A percentile compares a stretch with the other conserved stretches of the same genome.
Evolutionary conservation across 53 echinoderm and acorn worm genomes (phyloP).

Genomic region (Holothuria scabra): DNA sequence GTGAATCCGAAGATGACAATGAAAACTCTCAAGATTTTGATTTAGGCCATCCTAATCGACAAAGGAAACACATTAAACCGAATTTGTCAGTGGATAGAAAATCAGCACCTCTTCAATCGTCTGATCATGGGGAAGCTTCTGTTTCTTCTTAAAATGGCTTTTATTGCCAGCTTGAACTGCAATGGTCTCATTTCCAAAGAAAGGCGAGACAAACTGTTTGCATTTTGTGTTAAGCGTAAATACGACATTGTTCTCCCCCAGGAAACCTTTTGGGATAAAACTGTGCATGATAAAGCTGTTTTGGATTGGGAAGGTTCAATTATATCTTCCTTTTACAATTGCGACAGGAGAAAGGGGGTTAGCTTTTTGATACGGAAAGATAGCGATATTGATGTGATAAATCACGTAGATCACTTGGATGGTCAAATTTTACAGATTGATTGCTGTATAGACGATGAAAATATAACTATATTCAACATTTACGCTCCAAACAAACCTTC

Average conservation of each 20-base stretch:
- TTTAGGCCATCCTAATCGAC: background rate
- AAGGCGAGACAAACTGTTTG: background rate
- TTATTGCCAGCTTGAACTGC: too few relatives aligned
- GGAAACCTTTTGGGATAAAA: background rate
- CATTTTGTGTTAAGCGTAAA: too few relatives aligned
- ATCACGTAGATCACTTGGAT: background rate
- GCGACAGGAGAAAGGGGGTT: background rate
- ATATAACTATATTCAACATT: background rate
- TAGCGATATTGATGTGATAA: background rate
- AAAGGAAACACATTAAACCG: background rate
- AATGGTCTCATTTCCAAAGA: background rate
- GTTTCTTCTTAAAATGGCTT: background rate
- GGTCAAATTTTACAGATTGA: background rate
- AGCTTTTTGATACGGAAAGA: background rate
- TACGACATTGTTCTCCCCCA: background rate
- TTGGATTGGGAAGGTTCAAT: background rate
- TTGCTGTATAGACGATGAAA: background rate
- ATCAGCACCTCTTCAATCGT: background rate
- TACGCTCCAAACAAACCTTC: conserved; percentile 10
- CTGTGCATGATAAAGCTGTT: background rate
- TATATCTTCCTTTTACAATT: background rate
- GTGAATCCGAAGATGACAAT: too few relatives aligned
- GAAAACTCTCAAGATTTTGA: too few relatives aligned
- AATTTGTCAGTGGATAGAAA: background rate
- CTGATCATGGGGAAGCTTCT: too few relatives aligned